phyloP scores from a whole-genome alignment of 1,140 invertebrate genomes.

The Uloborus diversus region DNA sequence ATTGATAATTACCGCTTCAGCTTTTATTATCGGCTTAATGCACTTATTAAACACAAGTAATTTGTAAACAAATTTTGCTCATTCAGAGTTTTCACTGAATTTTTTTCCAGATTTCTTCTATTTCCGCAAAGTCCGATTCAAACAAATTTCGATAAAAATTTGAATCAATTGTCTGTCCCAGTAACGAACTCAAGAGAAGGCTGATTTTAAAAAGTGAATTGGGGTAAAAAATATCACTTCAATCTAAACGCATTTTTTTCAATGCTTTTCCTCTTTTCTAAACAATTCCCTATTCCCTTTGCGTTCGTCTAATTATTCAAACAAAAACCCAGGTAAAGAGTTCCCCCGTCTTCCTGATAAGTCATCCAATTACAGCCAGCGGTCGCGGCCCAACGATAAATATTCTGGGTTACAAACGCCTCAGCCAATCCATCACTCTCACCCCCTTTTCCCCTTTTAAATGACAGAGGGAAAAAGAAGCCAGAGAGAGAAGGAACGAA shows the following conservation, averaged over 20 bases:
- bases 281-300: constrained; percentile 8
- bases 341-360: constrained; percentile 21
- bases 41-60: too few species aligned
- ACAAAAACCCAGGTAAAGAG: constrained; percentile 5
- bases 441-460: constrained; percentile 1
- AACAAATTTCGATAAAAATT: too few species aligned
- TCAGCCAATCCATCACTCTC: constrained; percentile 22
- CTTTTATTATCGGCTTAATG: too few species aligned
- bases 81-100: too few species aligned
- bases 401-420: constrained; percentile 45
- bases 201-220: too few species aligned
- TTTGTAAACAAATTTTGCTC: too few species aligned
- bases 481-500: neutral
- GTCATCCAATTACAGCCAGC: constrained; percentile 48
- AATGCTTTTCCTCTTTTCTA: constrained; percentile 18
- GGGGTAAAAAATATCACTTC: neutral
- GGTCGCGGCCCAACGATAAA: constrained; percentile 28
- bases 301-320: constrained; percentile 26
- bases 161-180: too few species aligned
- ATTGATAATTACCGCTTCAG: too few species aligned
- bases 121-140: too few species aligned
- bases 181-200: too few species aligned
- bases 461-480: constrained; percentile 3
- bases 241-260: constrained; percentile 10
- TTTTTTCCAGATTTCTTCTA: too few species aligned